Conservation (phyloP, 1,140 invertebrate species). For the Linepithema humile region DNA sequence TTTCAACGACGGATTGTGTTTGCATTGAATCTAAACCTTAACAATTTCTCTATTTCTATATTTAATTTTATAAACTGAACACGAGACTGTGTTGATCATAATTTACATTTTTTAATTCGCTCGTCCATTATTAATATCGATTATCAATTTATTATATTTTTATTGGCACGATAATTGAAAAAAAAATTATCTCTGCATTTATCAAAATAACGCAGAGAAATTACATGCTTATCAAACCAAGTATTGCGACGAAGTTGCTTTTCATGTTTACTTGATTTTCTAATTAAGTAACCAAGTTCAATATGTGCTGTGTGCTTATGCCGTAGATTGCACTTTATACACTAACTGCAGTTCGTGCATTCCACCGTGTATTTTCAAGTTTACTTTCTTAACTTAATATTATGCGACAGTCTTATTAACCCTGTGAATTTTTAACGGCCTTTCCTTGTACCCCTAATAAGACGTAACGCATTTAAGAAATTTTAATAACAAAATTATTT, state of each 20-base stretch:
- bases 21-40: neutral
- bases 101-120: no score
- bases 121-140: neutral
- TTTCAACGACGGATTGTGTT: neutral
- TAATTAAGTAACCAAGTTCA: neutral
- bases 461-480: constrained; percentile 6
- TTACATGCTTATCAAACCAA: neutral
- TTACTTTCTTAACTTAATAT: constrained; percentile 14
- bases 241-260: neutral
- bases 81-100: neutral
- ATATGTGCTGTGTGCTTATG: neutral
- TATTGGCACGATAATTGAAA: neutral
- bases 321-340: neutral
- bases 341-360: neutral
- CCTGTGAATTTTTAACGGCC: constrained; percentile 13
- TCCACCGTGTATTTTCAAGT: neutral
- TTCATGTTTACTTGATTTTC: neutral
- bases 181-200: neutral
- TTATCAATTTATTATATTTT: neutral
- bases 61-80: neutral
- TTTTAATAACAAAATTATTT: constrained; percentile 30
- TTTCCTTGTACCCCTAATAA: neutral
- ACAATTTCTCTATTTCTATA: neutral
- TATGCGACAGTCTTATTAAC: constrained; percentile 1
- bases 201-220: neutral